phyloP scores from a whole-genome alignment of 2,888 invertebrate species.

The Therioaphis trifolii region DNA sequence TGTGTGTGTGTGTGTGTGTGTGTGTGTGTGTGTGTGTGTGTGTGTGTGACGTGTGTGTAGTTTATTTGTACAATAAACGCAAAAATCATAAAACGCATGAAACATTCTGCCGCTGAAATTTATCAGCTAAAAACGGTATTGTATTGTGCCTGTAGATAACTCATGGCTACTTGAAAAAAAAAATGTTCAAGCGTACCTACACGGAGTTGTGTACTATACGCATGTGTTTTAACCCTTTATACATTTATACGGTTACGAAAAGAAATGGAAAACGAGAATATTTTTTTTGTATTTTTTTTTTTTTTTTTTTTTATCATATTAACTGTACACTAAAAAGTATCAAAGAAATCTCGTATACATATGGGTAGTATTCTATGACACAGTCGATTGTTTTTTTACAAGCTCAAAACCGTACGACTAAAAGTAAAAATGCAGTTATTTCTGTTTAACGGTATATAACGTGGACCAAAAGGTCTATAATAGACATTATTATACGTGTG shows the following conservation, averaged over 20 bases:
- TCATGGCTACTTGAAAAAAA: not conserved
- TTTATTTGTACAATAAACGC: too few relatives aligned
- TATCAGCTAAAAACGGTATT: not conserved
- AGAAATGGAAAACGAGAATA: slow-evolving; percentile 12
- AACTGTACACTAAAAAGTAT: too few relatives aligned
- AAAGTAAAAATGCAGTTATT: slow-evolving; percentile 46
- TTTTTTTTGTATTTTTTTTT: not conserved
- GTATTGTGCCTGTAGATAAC: not conserved
- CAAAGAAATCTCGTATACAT: too few relatives aligned
- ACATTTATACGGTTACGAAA: not conserved
- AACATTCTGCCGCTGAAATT: not conserved
- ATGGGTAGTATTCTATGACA: not conserved
- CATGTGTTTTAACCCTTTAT: not conserved
- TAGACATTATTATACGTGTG: not conserved
- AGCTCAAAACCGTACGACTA: slow-evolving; percentile 4
- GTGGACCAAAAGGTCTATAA: not conserved
- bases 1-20: too few relatives aligned
- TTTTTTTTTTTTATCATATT: too few relatives aligned
- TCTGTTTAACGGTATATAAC: not conserved
- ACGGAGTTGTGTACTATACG: not conserved
- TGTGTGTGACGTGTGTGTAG: too few relatives aligned
- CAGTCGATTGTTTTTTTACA: slow-evolving; percentile 14
- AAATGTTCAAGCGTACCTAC: too few relatives aligned
- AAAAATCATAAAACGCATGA: too few relatives aligned
- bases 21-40: too few relatives aligned